Evolutionary conservation across 2,888 invertebrate species (phyloP).

Genomic region (Tyria jacobaeae): DNA sequence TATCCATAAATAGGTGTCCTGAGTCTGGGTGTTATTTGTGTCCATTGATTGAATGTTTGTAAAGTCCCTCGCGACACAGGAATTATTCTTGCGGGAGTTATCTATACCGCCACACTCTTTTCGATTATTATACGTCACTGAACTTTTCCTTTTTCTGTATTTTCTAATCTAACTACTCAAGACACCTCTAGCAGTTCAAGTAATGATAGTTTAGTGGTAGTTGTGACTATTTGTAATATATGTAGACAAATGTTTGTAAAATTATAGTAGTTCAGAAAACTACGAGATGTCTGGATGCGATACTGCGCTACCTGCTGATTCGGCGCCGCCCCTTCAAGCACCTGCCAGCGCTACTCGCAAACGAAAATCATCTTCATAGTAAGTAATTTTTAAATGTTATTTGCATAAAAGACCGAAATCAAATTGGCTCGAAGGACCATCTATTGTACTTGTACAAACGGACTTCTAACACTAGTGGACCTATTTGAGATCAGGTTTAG

Average conservation of each 20-base stretch:
- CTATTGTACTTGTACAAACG: no score
- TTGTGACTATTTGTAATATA: neutral
- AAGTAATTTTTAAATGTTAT: conserved; percentile 47
- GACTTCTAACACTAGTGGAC: no score
- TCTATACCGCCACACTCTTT: no score
- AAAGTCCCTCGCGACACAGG: no score
- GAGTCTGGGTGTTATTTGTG: no score
- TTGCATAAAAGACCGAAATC: neutral
- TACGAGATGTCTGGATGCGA: conserved; percentile 63
- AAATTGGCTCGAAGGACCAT: neutral
- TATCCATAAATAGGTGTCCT: no score
- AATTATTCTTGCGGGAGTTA: no score
- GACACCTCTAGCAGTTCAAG: neutral
- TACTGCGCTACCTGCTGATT: conserved; percentile 19
- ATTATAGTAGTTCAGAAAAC: conserved; percentile 49
- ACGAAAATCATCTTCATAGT: conserved; percentile 70
- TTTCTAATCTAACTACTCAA: neutral
- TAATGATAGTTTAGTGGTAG: no score
- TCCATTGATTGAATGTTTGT: no score
- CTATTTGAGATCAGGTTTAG: no score
- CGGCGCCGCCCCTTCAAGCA: conserved; percentile 15
- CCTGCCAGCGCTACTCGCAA: conserved; percentile 54
- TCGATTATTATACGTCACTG: no score
- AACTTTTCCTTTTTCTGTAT: neutral
- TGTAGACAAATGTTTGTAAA: neutral